Percentiles rank a stretch among this genome's conserved stretches.
phyloP scores from a whole-genome alignment of 2,888 invertebrate species.

The Cactoblastis cactorum region DNA sequence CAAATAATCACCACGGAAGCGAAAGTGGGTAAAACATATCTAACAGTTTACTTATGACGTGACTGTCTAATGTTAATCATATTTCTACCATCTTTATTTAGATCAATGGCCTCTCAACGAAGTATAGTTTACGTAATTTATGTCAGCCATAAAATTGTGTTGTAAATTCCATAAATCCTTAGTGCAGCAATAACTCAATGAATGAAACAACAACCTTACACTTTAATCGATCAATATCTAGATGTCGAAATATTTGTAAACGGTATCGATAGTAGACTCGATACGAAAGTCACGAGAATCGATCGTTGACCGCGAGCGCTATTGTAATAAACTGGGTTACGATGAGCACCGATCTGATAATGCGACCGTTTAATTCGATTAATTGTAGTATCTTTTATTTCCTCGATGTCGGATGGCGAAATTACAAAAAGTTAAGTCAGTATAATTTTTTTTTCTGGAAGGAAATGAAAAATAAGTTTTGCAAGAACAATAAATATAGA shows the following conservation, averaged over 20 bases:
- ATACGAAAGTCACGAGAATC: slow-evolving; percentile 52
- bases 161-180: background rate
- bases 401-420: slow-evolving; percentile 1
- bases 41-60: too few relatives aligned
- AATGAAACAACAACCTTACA: slow-evolving; percentile 12
- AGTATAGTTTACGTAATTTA: background rate
- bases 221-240: slow-evolving; percentile 52
- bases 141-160: background rate
- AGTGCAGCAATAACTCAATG: background rate
- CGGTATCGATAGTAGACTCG: slow-evolving; percentile 53
- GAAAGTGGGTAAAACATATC: too few relatives aligned
- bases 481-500: slow-evolving; percentile 2
- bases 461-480: too few relatives aligned
- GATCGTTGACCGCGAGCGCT: slow-evolving; percentile 38
- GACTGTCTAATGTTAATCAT: too few relatives aligned
- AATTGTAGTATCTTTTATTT: slow-evolving; percentile 19
- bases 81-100: too few relatives aligned
- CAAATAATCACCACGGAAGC: too few relatives aligned
- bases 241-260: slow-evolving; percentile 76
- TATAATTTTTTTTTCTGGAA: background rate
- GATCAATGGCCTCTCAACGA: too few relatives aligned
- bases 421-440: background rate
- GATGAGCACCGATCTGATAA: slow-evolving; percentile 35
- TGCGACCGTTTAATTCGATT: slow-evolving; percentile 25
- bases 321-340: slow-evolving; percentile 50